These are phyloP conservation scores for Dusona sp. DNA, from an alignment of 2,888 invertebrate genomes.

Conservation along the genomic window DNA sequence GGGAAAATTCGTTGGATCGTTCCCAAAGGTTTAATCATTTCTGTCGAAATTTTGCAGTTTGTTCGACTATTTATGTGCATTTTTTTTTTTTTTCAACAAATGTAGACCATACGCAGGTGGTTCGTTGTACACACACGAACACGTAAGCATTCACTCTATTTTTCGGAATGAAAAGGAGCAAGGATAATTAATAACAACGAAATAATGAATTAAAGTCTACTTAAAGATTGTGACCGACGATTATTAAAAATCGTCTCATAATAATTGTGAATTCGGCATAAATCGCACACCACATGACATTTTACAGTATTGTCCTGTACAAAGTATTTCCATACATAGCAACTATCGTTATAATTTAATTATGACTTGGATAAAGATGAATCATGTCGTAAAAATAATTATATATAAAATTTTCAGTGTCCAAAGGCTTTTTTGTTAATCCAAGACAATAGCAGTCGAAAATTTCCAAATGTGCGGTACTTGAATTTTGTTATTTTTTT, in stretches of 20 bases:
- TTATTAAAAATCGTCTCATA: background rate
- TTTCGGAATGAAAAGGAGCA: conserved; percentile 7
- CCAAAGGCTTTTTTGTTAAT: conserved; percentile 21
- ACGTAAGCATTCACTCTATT: background rate
- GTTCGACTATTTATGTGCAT: conserved; percentile 4
- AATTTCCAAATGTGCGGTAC: background rate
- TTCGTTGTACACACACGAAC: background rate
- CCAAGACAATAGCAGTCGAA: conserved; percentile 13
- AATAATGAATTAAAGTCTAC: conserved; percentile 13
- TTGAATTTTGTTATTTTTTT: background rate
- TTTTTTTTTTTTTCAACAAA: background rate
- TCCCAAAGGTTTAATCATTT: background rate
- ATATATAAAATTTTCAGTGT: conserved; percentile 33
- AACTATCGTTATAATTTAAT: conserved; percentile 22
- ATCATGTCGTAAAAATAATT: conserved; percentile 28
- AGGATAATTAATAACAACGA: background rate
- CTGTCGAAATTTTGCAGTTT: conserved; percentile 44
- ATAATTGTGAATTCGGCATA: conserved; percentile 38
- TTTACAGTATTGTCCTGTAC: conserved; percentile 39
- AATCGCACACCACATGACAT: conserved; percentile 33
- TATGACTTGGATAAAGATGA: conserved; percentile 17
- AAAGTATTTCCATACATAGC: conserved; percentile 12
- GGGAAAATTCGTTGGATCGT: conserved; percentile 21
- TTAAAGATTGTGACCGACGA: background rate
- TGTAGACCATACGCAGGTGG: too few relatives aligned